Base-by-base conservation (phyloP, 2,888 invertebrate species). In the Vannuccia rotundouncinata region DNA sequence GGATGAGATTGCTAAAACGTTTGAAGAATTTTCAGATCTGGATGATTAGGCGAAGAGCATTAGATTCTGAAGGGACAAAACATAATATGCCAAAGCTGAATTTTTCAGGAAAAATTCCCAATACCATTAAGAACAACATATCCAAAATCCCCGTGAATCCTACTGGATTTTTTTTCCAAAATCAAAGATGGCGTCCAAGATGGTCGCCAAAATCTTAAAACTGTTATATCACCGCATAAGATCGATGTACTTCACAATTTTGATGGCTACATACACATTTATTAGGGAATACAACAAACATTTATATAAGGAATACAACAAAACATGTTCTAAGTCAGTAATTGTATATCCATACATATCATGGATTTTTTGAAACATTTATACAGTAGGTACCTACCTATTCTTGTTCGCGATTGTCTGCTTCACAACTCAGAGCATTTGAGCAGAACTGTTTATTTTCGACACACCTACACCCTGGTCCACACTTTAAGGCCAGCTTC, bases 11-110 rank as follows among this genome's bases (percentile, higher is more conserved):
- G n/a, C n/a, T n/a, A n/a, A n/a, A n/a, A n/a, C n/a, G n/a, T n/a
- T n/a, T n/a, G n/a, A n/a, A n/a, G n/a, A n/a, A n/a, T n/a, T n/a
- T n/a, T n/a, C n/a, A n/a, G n/a, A n/a, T n/a, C n/a, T n/a, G n/a
- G n/a, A n/a, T n/a, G n/a, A n/a, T n/a, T 66, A 66, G 66, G 66
- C 25, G 66, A 66, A 66, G 66, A 66, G 66, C 66, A 66, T 66
- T 66, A 66, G 66, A 66, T 66, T 66, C 66, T 66, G 66, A 66
- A 66, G 66, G 66, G 66, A 27, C 66, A 66, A 66, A 66, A 66
- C 66, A 66, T 66, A n/a, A n/a, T n/a, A 66, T n/a, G 66, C 66
- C 66, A 66, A 66, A 66, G 66, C 66, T 66, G 66, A 66, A 66
- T 66, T 66, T 66, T 66, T 66, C 66, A 66, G 66, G 66, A 66